Evolutionary conservation across 2,113 vertebrate species (phyloP), one percentile per base, ranked within the genome.

Genomic region (Sarotherodon lohbergeri): DNA sequence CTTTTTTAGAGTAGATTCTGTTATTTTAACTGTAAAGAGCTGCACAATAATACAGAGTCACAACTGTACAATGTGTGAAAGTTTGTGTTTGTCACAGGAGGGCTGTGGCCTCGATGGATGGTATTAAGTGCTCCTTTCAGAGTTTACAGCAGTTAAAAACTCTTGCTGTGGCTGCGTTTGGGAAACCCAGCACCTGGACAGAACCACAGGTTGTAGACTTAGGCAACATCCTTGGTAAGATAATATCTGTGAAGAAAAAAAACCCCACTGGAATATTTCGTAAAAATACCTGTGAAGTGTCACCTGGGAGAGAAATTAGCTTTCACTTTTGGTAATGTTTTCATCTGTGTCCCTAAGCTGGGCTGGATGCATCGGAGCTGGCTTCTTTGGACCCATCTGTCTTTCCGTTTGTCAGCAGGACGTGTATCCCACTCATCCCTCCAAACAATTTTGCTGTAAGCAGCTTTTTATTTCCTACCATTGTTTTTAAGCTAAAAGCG

Each of bases 221-320:
- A 32, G 94, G 92, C 73, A 95, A 87, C 92, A 91, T 96, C 19
- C 71, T 96, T 1, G 93, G 96, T 96, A 17, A 90, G 93, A 81
- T 24, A 8, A 79, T 3, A 43, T 8, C 22, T 39, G 12, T 43
- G 0, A 39, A 52, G 13, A 50, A 6, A 6, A 12, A 10, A 0
- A 3, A 13, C 0, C 0, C 7, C 2, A 43, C n/a, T 61, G 55
- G 10, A 29, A 32, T 34, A 27, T 52, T 12, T 14, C 0, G 22
- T n/a, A 52, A 22, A 85, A 55, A 22, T 32, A 46, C 3, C 19
- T 57, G 4, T 14, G 22, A 80, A 13, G 19, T 39, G 34, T 68
- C 34, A 68, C 34, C 11, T 46, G 14, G n/a, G 22, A 61, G 13
- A 73, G 27, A 55, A 73, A 54, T 32, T 46, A 81, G n/a, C 3